Percentiles rank a stretch among this genome's conserved stretches.
phyloP scores from a whole-genome alignment of 2,888 invertebrate genomes.

The Gastrophysa polygoni region DNA sequence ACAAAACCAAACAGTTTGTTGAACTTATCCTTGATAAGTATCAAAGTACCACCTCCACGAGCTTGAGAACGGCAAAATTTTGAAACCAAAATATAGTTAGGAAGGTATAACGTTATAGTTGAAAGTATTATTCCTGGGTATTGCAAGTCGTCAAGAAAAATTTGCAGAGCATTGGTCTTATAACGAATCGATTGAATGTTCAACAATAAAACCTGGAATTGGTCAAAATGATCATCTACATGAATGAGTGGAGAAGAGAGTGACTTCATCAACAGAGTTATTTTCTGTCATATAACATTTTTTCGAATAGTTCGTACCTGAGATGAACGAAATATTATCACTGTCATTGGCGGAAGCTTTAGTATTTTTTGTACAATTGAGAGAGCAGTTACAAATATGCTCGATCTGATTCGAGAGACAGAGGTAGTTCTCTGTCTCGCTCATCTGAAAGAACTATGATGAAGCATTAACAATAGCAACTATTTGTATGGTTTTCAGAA shows the following conservation, averaged over 20 bases:
- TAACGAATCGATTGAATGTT: constrained; percentile 1
- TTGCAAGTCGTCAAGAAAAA: background rate
- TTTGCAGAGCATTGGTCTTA: constrained; percentile 7
- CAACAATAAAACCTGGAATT: constrained; percentile 2
- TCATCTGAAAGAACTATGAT: too few species aligned
- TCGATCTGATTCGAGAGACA: constrained; percentile 5
- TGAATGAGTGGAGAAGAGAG: background rate
- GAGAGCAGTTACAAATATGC: background rate
- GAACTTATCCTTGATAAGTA: too few species aligned
- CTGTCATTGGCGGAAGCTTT: background rate
- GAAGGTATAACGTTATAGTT: constrained; percentile 2
- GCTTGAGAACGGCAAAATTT: too few species aligned
- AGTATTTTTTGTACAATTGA: background rate
- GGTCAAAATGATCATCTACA: constrained; percentile 1
- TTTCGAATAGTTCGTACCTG: too few species aligned
- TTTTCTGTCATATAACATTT: too few species aligned
- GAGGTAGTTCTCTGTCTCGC: constrained; percentile 1
- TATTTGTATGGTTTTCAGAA: background rate
- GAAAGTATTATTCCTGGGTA: background rate
- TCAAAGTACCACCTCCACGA: background rate
- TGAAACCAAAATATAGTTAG: background rate
- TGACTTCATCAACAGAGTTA: background rate
- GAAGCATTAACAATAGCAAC: background rate
- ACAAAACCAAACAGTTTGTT: too few species aligned
- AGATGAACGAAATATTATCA: background rate